Percentiles rank a stretch among this genome's conserved stretches.
phyloP scores from a whole-genome alignment of 2,113 vertebrate species.

The Myiopsitta monachus region DNA sequence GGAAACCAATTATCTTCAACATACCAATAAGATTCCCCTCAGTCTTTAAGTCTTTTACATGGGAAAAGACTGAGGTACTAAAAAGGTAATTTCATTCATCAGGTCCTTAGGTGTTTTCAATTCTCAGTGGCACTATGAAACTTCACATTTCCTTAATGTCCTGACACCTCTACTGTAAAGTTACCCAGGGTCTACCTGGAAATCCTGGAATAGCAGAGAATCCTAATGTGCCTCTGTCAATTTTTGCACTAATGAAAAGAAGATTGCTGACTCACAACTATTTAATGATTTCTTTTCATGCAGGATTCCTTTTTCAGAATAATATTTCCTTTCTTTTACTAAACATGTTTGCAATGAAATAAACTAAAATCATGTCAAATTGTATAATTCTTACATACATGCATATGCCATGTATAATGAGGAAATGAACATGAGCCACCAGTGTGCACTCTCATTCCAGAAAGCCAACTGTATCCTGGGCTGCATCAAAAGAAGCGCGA shows the following conservation, averaged over 20 bases:
- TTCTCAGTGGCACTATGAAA: background rate
- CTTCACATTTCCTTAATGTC: background rate
- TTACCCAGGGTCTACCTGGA: background rate
- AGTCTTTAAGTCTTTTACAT: background rate
- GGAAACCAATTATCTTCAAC: background rate
- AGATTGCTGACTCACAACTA: background rate
- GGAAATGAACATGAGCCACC: too few species aligned
- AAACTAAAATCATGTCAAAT: background rate
- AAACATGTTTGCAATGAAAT: background rate
- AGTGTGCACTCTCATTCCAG: too few species aligned
- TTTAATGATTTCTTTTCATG: background rate
- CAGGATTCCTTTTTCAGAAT: background rate
- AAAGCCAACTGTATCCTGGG: too few species aligned
- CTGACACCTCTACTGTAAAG: background rate
- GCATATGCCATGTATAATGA: background rate
- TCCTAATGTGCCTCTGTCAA: background rate
- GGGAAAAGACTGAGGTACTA: background rate
- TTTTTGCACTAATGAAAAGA: background rate
- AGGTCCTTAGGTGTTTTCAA: background rate
- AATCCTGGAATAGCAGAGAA: background rate
- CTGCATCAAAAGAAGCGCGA: too few species aligned
- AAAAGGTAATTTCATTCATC: background rate
- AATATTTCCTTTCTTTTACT: background rate
- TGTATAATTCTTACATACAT: background rate
- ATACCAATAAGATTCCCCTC: background rate